Conservation (phyloP, 2,888 invertebrate genomes). For the Lysandra coridon region DNA sequence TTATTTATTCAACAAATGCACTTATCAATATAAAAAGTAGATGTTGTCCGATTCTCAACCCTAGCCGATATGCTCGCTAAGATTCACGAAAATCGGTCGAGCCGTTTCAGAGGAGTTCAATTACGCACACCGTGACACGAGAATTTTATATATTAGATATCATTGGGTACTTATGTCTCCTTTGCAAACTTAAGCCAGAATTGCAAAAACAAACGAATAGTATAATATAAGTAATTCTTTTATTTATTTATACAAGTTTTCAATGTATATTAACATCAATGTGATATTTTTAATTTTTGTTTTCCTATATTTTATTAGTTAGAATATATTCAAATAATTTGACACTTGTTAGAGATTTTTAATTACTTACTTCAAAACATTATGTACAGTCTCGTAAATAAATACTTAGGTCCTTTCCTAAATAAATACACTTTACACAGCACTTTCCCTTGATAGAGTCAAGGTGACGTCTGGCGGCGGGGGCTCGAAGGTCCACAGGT, state of each 20-base stretch:
- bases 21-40: too few species aligned
- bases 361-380: background rate
- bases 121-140: too few species aligned
- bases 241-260: constrained; percentile 9
- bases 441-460: constrained; percentile 67
- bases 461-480: constrained; percentile 72
- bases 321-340: constrained; percentile 19
- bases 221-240: background rate
- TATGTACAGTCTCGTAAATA: constrained; percentile 5
- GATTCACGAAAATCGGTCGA: too few species aligned
- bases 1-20: too few species aligned
- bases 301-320: background rate
- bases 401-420: too few species aligned
- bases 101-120: too few species aligned
- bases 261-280: background rate
- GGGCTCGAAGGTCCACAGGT: constrained; percentile 62
- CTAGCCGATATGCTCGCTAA: too few species aligned
- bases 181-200: too few species aligned
- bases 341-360: constrained; percentile 17
- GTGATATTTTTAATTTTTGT: background rate
- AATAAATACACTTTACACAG: constrained; percentile 52
- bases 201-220: background rate
- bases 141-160: too few species aligned
- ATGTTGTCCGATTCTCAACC: too few species aligned
- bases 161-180: too few species aligned